Evolutionary conservation across 2,797 vertebrate species (phyloP), one percentile per base, ranked within the genome.

Genomic region (Sebastes miniatus): DNA sequence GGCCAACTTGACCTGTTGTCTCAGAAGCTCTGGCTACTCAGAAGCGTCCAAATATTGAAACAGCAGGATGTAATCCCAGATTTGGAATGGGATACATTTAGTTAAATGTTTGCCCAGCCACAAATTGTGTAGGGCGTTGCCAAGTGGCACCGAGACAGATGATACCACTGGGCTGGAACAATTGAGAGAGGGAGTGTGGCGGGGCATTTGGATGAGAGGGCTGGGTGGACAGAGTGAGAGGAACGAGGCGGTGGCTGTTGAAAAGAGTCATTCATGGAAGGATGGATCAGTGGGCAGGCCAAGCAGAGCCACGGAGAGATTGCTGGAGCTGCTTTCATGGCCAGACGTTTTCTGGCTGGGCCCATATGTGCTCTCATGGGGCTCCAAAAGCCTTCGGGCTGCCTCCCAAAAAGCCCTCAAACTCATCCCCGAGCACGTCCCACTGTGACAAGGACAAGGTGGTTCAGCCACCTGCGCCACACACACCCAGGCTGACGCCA

Each of bases 91-190:
- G 84, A 85, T 78, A 89, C 86, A 89, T 93, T 93, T 91, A 78
- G 88, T 92, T 92, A 92, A 94, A 94, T 93, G 93, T 94, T 95
- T 95, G 89, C 90, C 76, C 89, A 88, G 86, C 87, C 83, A 88
- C 89, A 91, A 89, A 88, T 91, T 63, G 58, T 79, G 83, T 82
- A 75, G 84, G 86, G 80, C 31, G 67, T 85, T 89, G 94, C 95
- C 93, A 95, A 90, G 92, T 94, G 92, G 89, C 90, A 90, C 72
- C 52, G 82, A 83, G 77, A 89, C 90, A 86, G 88, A 91, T 85
- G 89, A 86, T 69, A 69, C 76, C 69, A 80, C 34, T 71, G 80
- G 81, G 77, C 78, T 84, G 84, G 70, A 91, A 83, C 63, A 76
- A 52, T 36, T 4, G 25, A 73, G 79, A 83, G 73, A 70, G 76